Conservation (phyloP, 2,888 invertebrate genomes). For the Magallana nippona region DNA sequence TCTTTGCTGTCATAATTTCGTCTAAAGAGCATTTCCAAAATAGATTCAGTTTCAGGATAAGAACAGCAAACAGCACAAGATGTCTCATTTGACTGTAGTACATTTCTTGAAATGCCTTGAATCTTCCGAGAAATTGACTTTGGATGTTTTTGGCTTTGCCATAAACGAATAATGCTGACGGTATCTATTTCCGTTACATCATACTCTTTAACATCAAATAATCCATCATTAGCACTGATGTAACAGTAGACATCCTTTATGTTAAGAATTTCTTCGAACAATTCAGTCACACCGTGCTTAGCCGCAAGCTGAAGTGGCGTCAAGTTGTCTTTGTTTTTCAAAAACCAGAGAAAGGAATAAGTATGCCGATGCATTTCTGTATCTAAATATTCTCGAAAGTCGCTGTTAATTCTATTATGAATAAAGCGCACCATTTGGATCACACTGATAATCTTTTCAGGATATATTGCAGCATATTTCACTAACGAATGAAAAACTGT, state of each 20-base stretch:
- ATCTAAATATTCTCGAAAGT: slow-evolving; percentile 53
- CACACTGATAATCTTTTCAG: slow-evolving; percentile 52
- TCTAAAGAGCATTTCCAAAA: slow-evolving; percentile 67
- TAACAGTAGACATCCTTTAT: slow-evolving; percentile 64
- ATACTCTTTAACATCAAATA: slow-evolving; percentile 65
- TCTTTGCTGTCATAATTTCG: slow-evolving; percentile 55
- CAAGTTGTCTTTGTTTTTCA: slow-evolving; percentile 59
- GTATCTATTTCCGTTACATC: slow-evolving; percentile 71
- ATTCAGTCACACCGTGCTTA: slow-evolving; percentile 54
- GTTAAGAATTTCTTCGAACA: slow-evolving; percentile 65
- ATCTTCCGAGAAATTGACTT: too few relatives aligned
- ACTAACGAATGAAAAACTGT: slow-evolving; percentile 62
- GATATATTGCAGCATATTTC: slow-evolving; percentile 63
- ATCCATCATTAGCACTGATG: slow-evolving; percentile 66
- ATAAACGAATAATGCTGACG: slow-evolving; percentile 44
- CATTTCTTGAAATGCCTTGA: too few relatives aligned
- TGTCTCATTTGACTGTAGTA: slow-evolving; percentile 43
- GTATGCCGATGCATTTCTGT: slow-evolving; percentile 17
- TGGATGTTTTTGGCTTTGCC: too few relatives aligned
- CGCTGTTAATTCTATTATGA: too few relatives aligned
- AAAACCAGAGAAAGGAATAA: slow-evolving; percentile 62
- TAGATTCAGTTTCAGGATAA: slow-evolving; percentile 51
- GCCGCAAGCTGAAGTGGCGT: slow-evolving; percentile 66
- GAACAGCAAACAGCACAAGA: neutral
- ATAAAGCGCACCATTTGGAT: slow-evolving; percentile 50